Evolutionary conservation across 2,113 vertebrate species (phyloP), one percentile per base, ranked within the genome.

Genomic region (Tupaia chinensis): DNA sequence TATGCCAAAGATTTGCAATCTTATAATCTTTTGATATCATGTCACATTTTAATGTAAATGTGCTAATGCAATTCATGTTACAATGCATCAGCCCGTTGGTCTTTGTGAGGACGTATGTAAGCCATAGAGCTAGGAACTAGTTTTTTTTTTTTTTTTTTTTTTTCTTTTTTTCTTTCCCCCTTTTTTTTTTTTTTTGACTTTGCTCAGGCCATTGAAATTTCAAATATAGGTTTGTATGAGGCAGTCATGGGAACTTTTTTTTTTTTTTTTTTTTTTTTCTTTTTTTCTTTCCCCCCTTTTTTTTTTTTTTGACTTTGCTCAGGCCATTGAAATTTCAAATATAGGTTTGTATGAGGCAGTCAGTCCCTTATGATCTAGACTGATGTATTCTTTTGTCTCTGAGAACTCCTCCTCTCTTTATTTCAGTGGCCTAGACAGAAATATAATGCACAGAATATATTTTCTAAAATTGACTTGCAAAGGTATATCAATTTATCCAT

Each of bases 21-120:
- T 94, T 85, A 82, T 27, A 87, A 91, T 96, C 94, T 96, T 96
- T 94, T 88, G 70, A 96, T 96, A 96, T 73, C 44, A 79, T 92
- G 89, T 93, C 84, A 96, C 1, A 92, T 96, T 94, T 94, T 94
- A 92, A 79, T 86, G 69, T 94, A 79, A 93, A 96, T 95, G 76
- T 88, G 86, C 4, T 89, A 94, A 92, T 77, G 27, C 6, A 66
- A 74, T 95, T 93, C 84, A 86, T 34, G 32, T 69, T 89, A 70
- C 54, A 85, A 19, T 83, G 25, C 29, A 80, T 77, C 44, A 91
- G 93, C 68, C 87, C 77, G 19, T 70, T 74, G 27, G 27, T 94
- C 68, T 91, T 87, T 56, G 82, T 9, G 27, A 84, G 82, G 91
- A 29, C 44, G 89, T 1, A 9, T 8, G 15, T 14, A 87, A 83